Percentiles rank a stretch among this genome's conserved stretches.
Evolutionary conservation across 37 sponge, comb jelly and placozoan genomes (phyloP).

Genomic region (Petrosia ficiformis): DNA sequence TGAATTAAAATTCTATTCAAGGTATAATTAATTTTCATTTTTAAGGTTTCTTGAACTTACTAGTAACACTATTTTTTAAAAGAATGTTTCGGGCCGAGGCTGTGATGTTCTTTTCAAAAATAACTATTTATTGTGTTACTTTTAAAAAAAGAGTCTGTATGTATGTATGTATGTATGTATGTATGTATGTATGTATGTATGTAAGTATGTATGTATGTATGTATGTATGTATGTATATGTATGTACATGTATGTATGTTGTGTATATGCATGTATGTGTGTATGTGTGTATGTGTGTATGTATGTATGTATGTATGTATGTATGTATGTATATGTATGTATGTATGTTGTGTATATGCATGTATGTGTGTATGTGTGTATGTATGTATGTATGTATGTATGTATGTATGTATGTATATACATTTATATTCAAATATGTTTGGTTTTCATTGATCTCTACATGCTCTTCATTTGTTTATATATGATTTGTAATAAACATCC

Average conservation of each 20-base stretch:
- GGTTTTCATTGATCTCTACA: not conserved
- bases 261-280: conserved; percentile 14
- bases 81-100: too few species aligned
- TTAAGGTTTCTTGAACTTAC: too few species aligned
- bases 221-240: conserved; percentile 6
- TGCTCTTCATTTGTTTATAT: not conserved
- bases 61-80: too few species aligned
- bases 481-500: not conserved
- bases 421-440: not conserved
- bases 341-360: too few species aligned
- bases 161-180: conserved; percentile 13
- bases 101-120: too few species aligned
- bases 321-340: conserved; percentile 1
- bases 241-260: not conserved
- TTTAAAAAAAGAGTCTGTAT: too few species aligned
- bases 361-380: conserved; percentile 28
- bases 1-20: too few species aligned
- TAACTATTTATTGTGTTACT: too few species aligned
- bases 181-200: conserved; percentile 14
- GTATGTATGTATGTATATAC: conserved; percentile 26
- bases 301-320: conserved; percentile 10
- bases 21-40: too few species aligned
- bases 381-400: conserved; percentile 34
- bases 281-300: not conserved
- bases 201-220: conserved; percentile 2